Percentiles rank a stretch among this genome's conserved stretches.
Conservation (phyloP, 2,888 invertebrate species). For the Parthenolecanium corni region DNA sequence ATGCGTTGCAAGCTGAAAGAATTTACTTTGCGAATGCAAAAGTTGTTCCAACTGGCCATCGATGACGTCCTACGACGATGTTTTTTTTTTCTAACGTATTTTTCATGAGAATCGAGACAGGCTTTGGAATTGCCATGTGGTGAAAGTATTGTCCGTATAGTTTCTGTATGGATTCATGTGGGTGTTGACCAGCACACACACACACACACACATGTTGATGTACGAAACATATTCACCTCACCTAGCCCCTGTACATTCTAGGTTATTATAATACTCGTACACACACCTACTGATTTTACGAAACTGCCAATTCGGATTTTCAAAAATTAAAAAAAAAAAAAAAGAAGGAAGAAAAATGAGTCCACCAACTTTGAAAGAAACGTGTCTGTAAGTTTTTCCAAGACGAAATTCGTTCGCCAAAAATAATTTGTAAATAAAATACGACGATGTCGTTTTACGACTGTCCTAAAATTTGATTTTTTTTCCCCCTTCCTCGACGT, state of each 20-base stretch:
- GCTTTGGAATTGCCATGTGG: background rate
- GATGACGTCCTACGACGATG: background rate
- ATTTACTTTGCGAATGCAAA: background rate
- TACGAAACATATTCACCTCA: background rate
- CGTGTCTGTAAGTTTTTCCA: background rate
- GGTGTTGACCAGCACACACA: too few relatives aligned
- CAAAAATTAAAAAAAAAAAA: too few relatives aligned
- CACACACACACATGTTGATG: too few relatives aligned
- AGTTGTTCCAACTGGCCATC: background rate
- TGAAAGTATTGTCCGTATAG: too few relatives aligned
- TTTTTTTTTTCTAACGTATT: background rate
- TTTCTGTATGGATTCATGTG: too few relatives aligned
- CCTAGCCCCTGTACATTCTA: background rate
- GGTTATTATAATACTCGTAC: background rate
- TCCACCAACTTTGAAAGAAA: background rate
- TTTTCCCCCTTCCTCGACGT: too few relatives aligned
- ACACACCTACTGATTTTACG: background rate
- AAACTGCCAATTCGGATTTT: too few relatives aligned
- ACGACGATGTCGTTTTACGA: background rate
- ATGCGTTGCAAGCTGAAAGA: too few relatives aligned
- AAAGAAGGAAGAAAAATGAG: too few relatives aligned
- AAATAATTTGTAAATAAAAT: background rate
- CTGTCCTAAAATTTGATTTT: background rate
- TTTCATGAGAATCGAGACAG: background rate
- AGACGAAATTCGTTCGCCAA: background rate